Evolutionary conservation across 2,888 invertebrate genomes (phyloP).

Genomic region (Aleiodes alternator): DNA sequence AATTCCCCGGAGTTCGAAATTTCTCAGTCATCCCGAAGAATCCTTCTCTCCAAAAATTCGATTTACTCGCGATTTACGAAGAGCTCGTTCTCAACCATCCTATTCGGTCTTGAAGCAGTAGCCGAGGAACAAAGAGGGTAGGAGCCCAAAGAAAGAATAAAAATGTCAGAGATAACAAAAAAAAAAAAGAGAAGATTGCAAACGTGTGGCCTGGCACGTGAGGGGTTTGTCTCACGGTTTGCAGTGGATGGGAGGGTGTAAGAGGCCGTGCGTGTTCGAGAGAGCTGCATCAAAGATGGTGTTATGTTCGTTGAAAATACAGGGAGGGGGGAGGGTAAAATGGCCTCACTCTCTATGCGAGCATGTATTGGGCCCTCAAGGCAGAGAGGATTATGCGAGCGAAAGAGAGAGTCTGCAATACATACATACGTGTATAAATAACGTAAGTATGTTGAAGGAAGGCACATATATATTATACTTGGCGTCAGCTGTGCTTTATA

Average conservation of each 20-base stretch:
- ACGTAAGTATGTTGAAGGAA: slow-evolving; percentile 27
- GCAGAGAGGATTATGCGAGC: slow-evolving; percentile 10
- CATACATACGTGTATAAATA: slow-evolving; percentile 3
- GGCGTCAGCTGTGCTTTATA: slow-evolving; percentile 73
- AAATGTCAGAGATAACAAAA: slow-evolving; percentile 13
- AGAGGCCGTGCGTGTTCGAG: slow-evolving; percentile 62
- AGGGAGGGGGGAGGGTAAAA: background rate
- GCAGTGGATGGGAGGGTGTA: slow-evolving; percentile 52
- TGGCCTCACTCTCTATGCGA: too few species aligned
- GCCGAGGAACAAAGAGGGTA: too few species aligned
- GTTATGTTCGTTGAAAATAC: slow-evolving; percentile 47
- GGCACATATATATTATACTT: slow-evolving; percentile 65
- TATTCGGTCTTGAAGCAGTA: background rate
- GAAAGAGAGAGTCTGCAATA: slow-evolving; percentile 46
- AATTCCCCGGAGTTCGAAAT: too few species aligned
- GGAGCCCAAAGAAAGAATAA: background rate
- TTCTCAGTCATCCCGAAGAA: too few species aligned
- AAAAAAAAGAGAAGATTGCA: slow-evolving; percentile 46
- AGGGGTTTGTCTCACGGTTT: slow-evolving; percentile 38
- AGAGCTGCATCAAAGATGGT: slow-evolving; percentile 47
- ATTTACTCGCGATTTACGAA: background rate
- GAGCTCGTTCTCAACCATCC: background rate
- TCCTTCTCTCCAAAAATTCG: background rate
- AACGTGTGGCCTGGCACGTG: slow-evolving; percentile 30
- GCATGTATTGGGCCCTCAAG: too few species aligned